phyloP scores from a whole-genome alignment of 2,797 vertebrate species.

The Leptatherina wallacei region DNA sequence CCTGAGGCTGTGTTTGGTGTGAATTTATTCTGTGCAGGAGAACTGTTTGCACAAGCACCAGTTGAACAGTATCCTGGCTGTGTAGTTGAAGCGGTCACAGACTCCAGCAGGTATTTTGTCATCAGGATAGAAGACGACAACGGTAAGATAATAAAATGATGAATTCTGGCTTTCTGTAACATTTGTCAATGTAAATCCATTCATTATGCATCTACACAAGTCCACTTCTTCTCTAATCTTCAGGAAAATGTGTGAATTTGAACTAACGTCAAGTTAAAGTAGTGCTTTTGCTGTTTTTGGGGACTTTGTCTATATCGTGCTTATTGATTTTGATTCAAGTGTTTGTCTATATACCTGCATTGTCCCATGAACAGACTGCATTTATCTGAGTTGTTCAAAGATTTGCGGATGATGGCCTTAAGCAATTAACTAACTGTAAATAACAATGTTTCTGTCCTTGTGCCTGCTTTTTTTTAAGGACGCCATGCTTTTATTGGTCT shows the following conservation, averaged over 20 bases:
- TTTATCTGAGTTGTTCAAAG: not conserved
- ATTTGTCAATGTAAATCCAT: not conserved
- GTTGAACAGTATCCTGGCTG: conserved; percentile 93
- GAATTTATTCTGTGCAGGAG: conserved; percentile 82
- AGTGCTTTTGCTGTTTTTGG: not conserved
- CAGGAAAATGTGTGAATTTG: not conserved
- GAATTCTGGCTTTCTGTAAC: not conserved
- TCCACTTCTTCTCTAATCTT: not conserved
- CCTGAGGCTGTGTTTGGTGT: conserved; percentile 13
- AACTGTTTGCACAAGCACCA: conserved; percentile 93
- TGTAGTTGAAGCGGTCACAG: conserved; percentile 89
- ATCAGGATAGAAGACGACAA: conserved; percentile 92
- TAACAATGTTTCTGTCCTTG: conserved; percentile 2
- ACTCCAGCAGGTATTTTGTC: conserved; percentile 97
- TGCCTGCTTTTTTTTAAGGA: conserved; percentile 73
- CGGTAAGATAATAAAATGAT: conserved; percentile 72
- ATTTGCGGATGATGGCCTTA: not conserved
- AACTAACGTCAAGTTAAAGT: too few relatives aligned
- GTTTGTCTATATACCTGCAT: not conserved
- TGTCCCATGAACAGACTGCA: not conserved
- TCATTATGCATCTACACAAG: not conserved
- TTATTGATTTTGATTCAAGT: not conserved
- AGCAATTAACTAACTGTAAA: not conserved
- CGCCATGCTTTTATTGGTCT: conserved; percentile 95
- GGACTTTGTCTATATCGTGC: not conserved